Base-by-base conservation (phyloP, 2,888 invertebrate genomes). In the Zonitis immaculata region DNA sequence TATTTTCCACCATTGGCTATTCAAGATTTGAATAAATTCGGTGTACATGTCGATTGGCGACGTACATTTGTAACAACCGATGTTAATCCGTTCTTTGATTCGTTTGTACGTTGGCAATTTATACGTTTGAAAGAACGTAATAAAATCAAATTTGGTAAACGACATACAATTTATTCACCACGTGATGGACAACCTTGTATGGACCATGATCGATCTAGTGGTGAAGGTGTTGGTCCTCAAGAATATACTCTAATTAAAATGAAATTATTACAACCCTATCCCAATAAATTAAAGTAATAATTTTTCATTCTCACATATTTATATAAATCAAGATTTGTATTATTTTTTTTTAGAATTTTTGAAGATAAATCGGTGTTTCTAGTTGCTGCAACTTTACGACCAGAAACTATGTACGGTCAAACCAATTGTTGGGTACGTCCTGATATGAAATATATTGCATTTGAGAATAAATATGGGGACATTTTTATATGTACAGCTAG, bases 381-480 rank as follows among this genome's bases (percentile, higher is more conserved):
- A 56, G 95, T 99, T 9, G 97, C 97, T 14, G 99, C 97, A 7
- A 99, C 99, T 5, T 78, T 99, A n/a, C 82, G 98, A 54, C 97
- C 99, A 1, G 99, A 99, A 79, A 99, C 99, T 1, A 98, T 99
- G 98, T 99, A 97, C 72, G 99, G 99, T 0, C 99, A 99, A 79
- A 99, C 99, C 0, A 99, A 99, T 73, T 98, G 97, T 74, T 99
- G 98, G 96, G 76, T 99, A 3, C 89, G 90, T 69, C 99, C 99
- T 0, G 95, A 97, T 70, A 91, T 98, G 71, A 86, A 84, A 61
- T 98, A 98, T 71, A 85, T 97, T 60, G 95, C 91, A 1, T 91
- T 95, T 73, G 81, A 85, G 68, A 85, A 86, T 0, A 79, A 81
- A 11, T 78, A 81, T 35, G 80, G 80, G 43, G 93, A 95, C 57